phyloP scores from a whole-genome alignment of 2,888 invertebrate species.

The Notodonta dromedarius region DNA sequence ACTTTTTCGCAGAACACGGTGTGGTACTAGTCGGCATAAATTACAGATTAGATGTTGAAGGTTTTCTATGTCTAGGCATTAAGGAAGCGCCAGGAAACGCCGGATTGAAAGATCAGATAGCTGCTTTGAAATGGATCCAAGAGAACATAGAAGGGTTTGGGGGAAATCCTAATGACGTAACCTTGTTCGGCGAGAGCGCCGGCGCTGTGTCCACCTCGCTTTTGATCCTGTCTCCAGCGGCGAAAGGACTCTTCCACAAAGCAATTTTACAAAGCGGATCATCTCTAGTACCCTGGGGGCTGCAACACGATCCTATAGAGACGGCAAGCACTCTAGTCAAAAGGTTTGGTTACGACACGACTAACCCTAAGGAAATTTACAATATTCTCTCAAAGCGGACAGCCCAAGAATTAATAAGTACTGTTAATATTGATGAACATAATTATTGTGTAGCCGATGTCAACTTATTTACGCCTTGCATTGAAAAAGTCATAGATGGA shows the following conservation, averaged over 20 bases:
- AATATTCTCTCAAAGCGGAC: constrained; percentile 61
- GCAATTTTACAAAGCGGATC: constrained; percentile 75
- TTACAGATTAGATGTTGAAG: constrained; percentile 84
- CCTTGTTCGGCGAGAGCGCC: constrained; percentile 77
- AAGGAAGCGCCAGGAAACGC: constrained; percentile 87
- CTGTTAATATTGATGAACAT: constrained; percentile 62
- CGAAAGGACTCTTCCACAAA: constrained; percentile 70
- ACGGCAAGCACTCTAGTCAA: constrained; percentile 63
- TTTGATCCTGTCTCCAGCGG: constrained; percentile 63
- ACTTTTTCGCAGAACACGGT: constrained; percentile 83
- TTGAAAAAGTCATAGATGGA: constrained; percentile 68
- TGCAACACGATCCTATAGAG: constrained; percentile 68
- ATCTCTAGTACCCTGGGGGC: constrained; percentile 67
- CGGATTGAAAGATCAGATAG: constrained; percentile 82
- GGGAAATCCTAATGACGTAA: constrained; percentile 70
- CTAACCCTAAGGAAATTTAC: constrained; percentile 66
- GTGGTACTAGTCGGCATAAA: constrained; percentile 85
- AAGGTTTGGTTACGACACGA: constrained; percentile 67
- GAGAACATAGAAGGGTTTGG: constrained; percentile 71
- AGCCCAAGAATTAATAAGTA: constrained; percentile 58
- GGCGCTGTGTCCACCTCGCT: constrained; percentile 73
- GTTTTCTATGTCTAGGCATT: constrained; percentile 86
- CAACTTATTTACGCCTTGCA: constrained; percentile 68
- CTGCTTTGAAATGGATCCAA: constrained; percentile 71
- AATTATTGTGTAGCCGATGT: constrained; percentile 64